Evolutionary conservation across 2,113 vertebrate species (phyloP), one percentile per base, ranked within the genome.

Genomic region (Nibea albiflora): DNA sequence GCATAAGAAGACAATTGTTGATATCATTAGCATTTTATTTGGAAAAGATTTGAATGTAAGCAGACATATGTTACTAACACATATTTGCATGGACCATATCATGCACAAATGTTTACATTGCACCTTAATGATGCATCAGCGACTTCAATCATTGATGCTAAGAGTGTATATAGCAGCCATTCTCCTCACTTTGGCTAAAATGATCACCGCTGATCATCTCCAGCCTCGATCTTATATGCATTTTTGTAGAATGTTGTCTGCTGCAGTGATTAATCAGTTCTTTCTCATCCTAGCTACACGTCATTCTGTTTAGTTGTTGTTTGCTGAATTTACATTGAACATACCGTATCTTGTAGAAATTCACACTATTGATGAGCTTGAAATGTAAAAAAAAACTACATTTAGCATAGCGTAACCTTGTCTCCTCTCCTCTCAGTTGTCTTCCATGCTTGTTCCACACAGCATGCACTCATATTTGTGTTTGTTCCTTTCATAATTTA

Each of bases 401-500:
- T 22, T 44, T 5, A 4, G 12, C 58, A 22, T 4, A 14, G 20
- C 22, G 20, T 20, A 15, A 49, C 20, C 1, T 46, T 56, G 53
- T 39, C 17, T 54, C 22, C 26, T 61, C 49, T 50, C 24, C 26
- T 61, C 49, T 50, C 24, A 28, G 50, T 75, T 56, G 64, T 80
- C 69, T 44, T 81, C 26, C 22, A 20, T 58, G 58, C 5, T 28
- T 35, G 15, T 72, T n/a, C 22, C 46, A 24, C 52, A n/a, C 15
- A 50, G 54, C 11, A 50, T 50, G 3, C 24, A 16, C 63, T 63
- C 5, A 22, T 69, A 42, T 26, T 35, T 58, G 22, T 76, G 26
- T 60, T 65, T 76, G 26, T 60, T 65, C 26, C 35, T 62, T 44
- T 35, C 39, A 52, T 50, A 28, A 73, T 53, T 63, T 68, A 67